Evolutionary conservation across 2,113 vertebrate species (phyloP), one percentile per base, ranked within the genome.

Genomic region (Delphinapterus leucas): DNA sequence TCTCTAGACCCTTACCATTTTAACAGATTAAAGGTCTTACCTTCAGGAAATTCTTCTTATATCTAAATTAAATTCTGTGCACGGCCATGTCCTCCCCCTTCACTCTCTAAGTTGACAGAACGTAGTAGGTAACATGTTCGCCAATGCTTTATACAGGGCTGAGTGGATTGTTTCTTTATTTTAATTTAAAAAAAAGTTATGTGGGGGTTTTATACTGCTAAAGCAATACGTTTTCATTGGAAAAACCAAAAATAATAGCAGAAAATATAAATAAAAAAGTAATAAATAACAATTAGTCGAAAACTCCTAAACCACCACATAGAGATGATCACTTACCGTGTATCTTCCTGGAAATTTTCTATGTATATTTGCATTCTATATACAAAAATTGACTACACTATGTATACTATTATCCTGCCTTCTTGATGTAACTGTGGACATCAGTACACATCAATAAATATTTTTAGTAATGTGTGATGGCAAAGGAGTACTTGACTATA

Each of bases 61-160:
- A 44, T 89, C 82, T 97, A 91, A 95, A 96, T 95, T 94, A 97
- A 96, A 94, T 93, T 92, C 36, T 67, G 21, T 61, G n/a, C 49
- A 70, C 26, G 84, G 83, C 31, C 55, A 63, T 97, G 94, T 97
- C 82, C 67, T 93, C 61, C 93, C 83, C 60, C 41, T 95, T 93
- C 90, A 76, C 70, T 89, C 67, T 85, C 63, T 70, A 88, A 74
- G 28, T 74, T 92, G 81, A 95, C 79, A 93, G 60, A 82, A 73
- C 8, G 1, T 25, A 95, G 81, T 47, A 97, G 86, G 89, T 93
- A 89, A 55, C 13, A 13, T 49, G 53, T 88, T 97, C 87, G 61
- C 61, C 47, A 82, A 67, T 58, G 36, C 58, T 93, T 94, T 91
- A 93, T 36, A 86, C 92, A 97, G 65, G 21, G 31, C 65, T 31